Evolutionary conservation across 1,140 invertebrate genomes (phyloP), one percentile per base, ranked within the genome.

Genomic region (Ceratosolen solmsi): DNA sequence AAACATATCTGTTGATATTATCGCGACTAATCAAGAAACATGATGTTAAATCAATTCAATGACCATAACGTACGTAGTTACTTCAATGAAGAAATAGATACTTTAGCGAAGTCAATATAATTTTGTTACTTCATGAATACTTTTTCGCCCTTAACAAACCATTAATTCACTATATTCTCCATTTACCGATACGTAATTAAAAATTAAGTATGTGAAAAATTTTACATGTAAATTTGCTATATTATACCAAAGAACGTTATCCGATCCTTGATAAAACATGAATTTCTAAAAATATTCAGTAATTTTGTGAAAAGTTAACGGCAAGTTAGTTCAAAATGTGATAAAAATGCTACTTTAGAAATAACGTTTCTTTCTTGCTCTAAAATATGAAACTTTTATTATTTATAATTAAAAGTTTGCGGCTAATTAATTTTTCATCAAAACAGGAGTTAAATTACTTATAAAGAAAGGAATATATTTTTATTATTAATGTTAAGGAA

Each of bases 171-270:
- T 22, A 54, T 22, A 4, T 54, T 54, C 17, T 54, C 2, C 20
- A 54, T 22, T 54, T 54, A 54, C 17, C 20, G 3, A 2, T 8
- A 22, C 51, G 5, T 54, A 54, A 54, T 20, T 54, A 54, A 54
- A 54, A 54, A 54, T 46, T n/a, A n/a, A n/a, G n/a, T n/a, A n/a
- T n/a, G n/a, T n/a, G n/a, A 46, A 46, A 60, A 60, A 65, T 36
- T 20, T 60, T 36, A 20, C 30, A 20, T 20, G 1, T 36, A 36
- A 65, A 36, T 9, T n/a, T 65, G 2, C 27, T 27, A 30, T 60
- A 30, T 60, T 30, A 9, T 30, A 1, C 17, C 17, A 65, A 65
- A 65, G 5, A 65, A 65, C 4, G 17, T 65, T 65, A 65, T 36
- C 17, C 15, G 25, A 30, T 60, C 7, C 25, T 30, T 0, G 7